Evolutionary conservation across 2,888 invertebrate species (phyloP).

Genomic region (Dryocosmus kuriphilus): DNA sequence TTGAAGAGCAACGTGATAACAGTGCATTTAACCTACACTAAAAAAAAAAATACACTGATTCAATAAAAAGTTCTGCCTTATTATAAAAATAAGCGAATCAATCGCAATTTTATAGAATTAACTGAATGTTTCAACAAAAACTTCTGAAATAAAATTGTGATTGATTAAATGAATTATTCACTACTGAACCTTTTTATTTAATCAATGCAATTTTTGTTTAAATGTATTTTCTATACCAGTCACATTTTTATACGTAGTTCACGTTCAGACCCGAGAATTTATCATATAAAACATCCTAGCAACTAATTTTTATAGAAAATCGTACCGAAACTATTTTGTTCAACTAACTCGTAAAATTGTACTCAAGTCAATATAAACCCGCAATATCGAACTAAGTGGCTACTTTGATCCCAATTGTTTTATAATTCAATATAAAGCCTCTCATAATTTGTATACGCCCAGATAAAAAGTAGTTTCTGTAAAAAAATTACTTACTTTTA

Average conservation of each 20-base stretch:
- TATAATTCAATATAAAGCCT: conserved; percentile 8
- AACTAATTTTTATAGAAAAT: conserved; percentile 38
- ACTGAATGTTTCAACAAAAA: not conserved
- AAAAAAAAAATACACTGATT: conserved; percentile 5
- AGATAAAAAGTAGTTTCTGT: not conserved
- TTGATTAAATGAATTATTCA: not conserved
- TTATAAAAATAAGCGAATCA: not conserved
- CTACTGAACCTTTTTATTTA: not conserved
- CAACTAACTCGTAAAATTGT: conserved; percentile 30
- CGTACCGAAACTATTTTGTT: conserved; percentile 32
- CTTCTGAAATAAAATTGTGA: not conserved
- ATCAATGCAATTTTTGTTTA: not conserved
- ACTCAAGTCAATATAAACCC: conserved; percentile 38
- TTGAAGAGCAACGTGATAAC: not conserved
- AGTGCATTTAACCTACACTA: not conserved
- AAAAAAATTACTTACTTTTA: not conserved
- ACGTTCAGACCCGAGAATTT: not conserved
- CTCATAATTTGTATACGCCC: conserved; percentile 7
- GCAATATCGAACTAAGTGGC: conserved; percentile 36
- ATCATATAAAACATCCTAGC: conserved; percentile 27
- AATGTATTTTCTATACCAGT: conserved; percentile 13
- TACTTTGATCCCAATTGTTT: conserved; percentile 33
- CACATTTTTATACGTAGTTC: not conserved
- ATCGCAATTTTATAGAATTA: not conserved
- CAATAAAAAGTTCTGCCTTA: not conserved